Base-by-base conservation (phyloP, 2,113 vertebrate species). In the Brienomyrus brachyistius region DNA sequence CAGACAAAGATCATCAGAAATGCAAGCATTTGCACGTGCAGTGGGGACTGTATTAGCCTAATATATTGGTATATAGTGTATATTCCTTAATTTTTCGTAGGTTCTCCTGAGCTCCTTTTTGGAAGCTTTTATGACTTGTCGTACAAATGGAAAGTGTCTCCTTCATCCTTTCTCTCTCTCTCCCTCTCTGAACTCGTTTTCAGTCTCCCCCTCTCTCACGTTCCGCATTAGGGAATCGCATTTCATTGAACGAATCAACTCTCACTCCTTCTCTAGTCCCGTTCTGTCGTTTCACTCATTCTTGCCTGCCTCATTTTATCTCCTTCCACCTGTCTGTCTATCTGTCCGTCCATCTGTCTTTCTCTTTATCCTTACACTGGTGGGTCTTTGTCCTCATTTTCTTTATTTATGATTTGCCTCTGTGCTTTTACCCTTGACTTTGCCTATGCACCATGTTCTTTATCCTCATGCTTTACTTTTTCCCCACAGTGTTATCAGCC, bases 201-300 rank as follows among this genome's bases (percentile, higher is more conserved):
- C 88, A 59, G 91, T 91, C 27, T 88, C 66, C 87, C 88, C 89
- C 91, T 91, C 87, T 89, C 70, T 94, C 91, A 91, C 93, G 91
- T 92, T 94, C 93, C 91, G 93, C 95, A 96, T 95, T 93, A 94
- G 94, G 93, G 93, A 95, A 91, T 94, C 93, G 94, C 93, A 94
- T 94, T 95, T 94, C 93, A 93, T 90, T 93, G 94, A 95, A 90
- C 91, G 92, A 89, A 87, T 93, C 91, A 91, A 89, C 91, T 62
- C 91, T 91, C 91, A 88, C 87, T 45, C 92, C 90, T 90, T 66
- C 88, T 89, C 66, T 85, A 54, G 77, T 86, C 91, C 90, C 88
- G 27, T 90, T 80, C 13, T 48, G 35, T 50, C 56, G 21, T 74
- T 54, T 87, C 27, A 31, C 85, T 87, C 74, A 77, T 77, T 77